phyloP scores from a whole-genome alignment of 2,113 vertebrate genomes.

The Peromyscus leucopus region DNA sequence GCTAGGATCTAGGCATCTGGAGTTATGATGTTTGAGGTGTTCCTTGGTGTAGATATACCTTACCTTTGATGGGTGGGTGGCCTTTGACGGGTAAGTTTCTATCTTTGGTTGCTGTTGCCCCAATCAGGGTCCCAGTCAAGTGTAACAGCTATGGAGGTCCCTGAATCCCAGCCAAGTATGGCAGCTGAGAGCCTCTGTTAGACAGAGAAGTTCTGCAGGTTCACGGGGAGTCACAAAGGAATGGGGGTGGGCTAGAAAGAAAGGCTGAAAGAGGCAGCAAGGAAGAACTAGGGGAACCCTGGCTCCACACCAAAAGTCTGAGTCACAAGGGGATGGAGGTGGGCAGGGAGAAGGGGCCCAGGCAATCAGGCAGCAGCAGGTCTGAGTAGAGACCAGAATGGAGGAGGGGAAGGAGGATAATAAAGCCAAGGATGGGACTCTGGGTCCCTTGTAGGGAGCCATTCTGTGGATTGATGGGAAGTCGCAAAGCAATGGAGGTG shows the following conservation, averaged over 20 bases:
- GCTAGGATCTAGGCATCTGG: not conserved
- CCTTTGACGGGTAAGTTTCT: not conserved
- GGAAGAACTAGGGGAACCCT: not conserved
- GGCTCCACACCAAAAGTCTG: not conserved
- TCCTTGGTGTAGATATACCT: not conserved
- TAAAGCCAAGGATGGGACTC: too few species aligned
- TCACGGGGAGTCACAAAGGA: not conserved
- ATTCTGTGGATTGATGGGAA: not conserved
- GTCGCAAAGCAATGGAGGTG: not conserved
- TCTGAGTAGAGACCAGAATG: not conserved
- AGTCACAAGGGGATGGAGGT: not conserved
- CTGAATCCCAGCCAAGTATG: not conserved
- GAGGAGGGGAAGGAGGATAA: not conserved
- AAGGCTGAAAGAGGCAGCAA: too few species aligned
- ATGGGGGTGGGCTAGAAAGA: not conserved
- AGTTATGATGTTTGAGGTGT: not conserved
- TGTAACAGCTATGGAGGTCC: not conserved
- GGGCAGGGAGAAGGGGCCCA: not conserved
- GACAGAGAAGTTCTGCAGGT: not conserved
- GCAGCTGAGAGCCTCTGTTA: not conserved
- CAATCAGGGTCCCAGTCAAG: not conserved
- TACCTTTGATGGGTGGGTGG: not conserved
- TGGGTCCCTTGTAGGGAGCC: not conserved
- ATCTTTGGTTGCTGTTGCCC: not conserved
- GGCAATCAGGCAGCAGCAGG: not conserved